Conservation (phyloP, 2,113 vertebrate genomes). For the Turdus rufiventris region DNA sequence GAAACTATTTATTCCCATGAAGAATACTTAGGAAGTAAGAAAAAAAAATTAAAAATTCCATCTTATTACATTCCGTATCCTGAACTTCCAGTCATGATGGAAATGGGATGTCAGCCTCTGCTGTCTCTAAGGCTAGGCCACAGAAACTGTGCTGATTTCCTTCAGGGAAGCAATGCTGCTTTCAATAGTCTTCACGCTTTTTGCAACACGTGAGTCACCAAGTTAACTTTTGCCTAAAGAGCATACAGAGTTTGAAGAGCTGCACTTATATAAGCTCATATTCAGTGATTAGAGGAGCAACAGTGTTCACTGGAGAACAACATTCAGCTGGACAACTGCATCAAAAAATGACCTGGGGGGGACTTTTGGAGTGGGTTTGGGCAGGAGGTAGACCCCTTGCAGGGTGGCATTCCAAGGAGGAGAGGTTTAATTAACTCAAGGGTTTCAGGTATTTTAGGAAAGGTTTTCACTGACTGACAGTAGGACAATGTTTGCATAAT, state of each 20-base stretch:
- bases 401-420: background rate
- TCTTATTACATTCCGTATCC: background rate
- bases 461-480: slow-evolving; percentile 34
- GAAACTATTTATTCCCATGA: background rate
- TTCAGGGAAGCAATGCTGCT: background rate
- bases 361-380: background rate
- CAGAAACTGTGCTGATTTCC: background rate
- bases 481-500: slow-evolving; percentile 33
- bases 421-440: slow-evolving; percentile 3
- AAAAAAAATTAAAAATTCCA: background rate
- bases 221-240: background rate
- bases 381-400: background rate
- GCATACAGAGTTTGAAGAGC: background rate
- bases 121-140: background rate
- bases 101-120: background rate
- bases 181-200: background rate
- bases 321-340: background rate
- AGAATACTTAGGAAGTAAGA: background rate
- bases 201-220: background rate
- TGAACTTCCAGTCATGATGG: background rate
- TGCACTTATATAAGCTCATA: background rate
- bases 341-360: background rate
- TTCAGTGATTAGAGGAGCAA: background rate
- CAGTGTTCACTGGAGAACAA: background rate
- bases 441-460: slow-evolving; percentile 17